Evolutionary conservation across 23 tunicate species (phyloP), one percentile per base, ranked within the genome.

Genomic region (Halocynthia roretzi): DNA sequence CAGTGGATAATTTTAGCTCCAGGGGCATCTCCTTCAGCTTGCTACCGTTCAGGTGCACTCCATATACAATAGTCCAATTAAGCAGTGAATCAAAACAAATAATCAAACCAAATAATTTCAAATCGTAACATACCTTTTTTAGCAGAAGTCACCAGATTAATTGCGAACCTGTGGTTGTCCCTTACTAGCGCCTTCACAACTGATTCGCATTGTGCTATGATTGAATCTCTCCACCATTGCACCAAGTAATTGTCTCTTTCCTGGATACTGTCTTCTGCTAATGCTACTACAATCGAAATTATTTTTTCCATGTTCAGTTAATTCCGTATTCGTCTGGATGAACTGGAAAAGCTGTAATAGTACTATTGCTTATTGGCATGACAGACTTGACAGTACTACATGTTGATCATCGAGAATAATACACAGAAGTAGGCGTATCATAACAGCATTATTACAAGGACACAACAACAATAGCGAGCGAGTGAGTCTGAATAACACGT

Each of bases 61-160:
- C 44, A 31, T 31, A 1, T 31, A 31, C 44, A 31, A 31, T 31
- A 31, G 44, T 31, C 44, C 44, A 31, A 31, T 31, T 31, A 31
- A 31, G 44, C 44, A 31, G 44, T 31, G 44, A 31, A 31, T 4
- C 44, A 31, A 31, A 31, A 1, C 44, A 31, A 31, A 31, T 31
- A 31, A 31, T 31, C 44, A 31, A 31, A 31, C 44, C 44, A 31
- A 31, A 31, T 31, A 31, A 31, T 31, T 31, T 31, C 44, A 31
- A 31, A 31, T 31, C 4, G 44, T 31, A 31, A 31, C 44, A 31
- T 81, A 83, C 87, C 81, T 76, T 75, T 49, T 20, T 74, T 53
- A 53, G 80, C 75, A 7, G 81, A 50, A 0, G 81, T 83, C 76
- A 83, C 51, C 14, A 83, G 31, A 53, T 83, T 83, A 7, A 76